phyloP scores from a whole-genome alignment of 1,140 invertebrate species.

The Grapholita molesta region DNA sequence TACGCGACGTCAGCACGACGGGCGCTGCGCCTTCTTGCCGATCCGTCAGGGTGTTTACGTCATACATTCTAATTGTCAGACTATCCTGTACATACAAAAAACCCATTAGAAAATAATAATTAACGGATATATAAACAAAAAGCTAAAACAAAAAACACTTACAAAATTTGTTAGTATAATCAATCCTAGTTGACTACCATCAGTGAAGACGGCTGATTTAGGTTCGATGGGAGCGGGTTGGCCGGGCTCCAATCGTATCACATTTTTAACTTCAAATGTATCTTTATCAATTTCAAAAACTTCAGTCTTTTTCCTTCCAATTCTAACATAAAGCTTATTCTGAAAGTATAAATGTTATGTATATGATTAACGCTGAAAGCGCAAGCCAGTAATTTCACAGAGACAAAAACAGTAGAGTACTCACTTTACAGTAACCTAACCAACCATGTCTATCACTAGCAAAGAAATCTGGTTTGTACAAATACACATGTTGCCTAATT shows the following conservation, averaged over 20 bases:
- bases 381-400: neutral
- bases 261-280: conserved; percentile 78
- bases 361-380: neutral
- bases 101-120: neutral
- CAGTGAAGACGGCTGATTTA: conserved; percentile 86
- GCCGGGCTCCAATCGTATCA: conserved; percentile 81
- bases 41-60: conserved; percentile 75
- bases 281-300: conserved; percentile 81
- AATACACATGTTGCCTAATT: conserved; percentile 91
- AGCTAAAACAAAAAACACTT: conserved; percentile 52
- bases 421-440: conserved; percentile 91
- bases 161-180: conserved; percentile 90
- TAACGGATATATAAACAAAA: neutral
- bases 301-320: conserved; percentile 80
- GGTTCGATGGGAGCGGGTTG: conserved; percentile 80
- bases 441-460: conserved; percentile 86
- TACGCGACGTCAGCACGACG: conserved; percentile 74
- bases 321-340: conserved; percentile 78
- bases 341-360: conserved; percentile 38
- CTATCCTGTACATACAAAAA: conserved; percentile 81
- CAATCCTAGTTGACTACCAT: conserved; percentile 90
- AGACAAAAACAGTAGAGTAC: conserved; percentile 38
- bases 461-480: conserved; percentile 89
- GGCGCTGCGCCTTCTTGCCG: conserved; percentile 30
- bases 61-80: conserved; percentile 89